A percentile compares a stretch with the other conserved stretches of the same genome.
phyloP scores from a whole-genome alignment of 2,888 invertebrate genomes.

The Tupiocoris notatus region DNA sequence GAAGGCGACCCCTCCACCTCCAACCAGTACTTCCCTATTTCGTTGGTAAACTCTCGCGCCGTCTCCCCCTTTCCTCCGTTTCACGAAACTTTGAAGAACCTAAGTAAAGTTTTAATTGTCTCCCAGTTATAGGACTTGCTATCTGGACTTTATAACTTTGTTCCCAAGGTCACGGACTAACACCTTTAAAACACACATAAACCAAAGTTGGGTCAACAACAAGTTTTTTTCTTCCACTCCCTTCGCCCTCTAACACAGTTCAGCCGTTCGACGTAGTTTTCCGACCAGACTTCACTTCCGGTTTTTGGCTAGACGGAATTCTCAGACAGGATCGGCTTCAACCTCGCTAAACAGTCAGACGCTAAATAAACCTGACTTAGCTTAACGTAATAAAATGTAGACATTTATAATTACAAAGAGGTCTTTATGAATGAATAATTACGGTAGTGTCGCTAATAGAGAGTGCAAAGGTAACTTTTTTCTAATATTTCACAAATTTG shows the following conservation, averaged over 20 bases:
- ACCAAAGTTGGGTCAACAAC: conserved; percentile 39
- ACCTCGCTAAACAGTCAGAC: neutral
- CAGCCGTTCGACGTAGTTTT: neutral
- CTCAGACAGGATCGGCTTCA: neutral
- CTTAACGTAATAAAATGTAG: too few relatives aligned
- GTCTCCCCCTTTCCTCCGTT: conserved; percentile 3
- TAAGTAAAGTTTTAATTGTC: conserved; percentile 48
- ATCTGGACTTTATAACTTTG: conserved; percentile 47
- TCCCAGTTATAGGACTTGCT: conserved; percentile 48
- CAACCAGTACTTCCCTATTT: neutral
- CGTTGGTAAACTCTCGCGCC: neutral
- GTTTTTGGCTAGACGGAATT: conserved; percentile 1
- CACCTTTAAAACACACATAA: conserved; percentile 44
- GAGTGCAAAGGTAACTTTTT: too few relatives aligned
- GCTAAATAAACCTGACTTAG: too few relatives aligned
- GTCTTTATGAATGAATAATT: too few relatives aligned
- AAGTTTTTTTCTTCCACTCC: conserved; percentile 31
- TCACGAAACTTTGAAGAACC: conserved; percentile 38
- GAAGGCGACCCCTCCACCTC: conserved; percentile 3
- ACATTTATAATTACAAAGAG: too few relatives aligned
- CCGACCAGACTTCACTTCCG: conserved; percentile 3
- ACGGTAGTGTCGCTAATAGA: too few relatives aligned
- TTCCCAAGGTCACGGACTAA: conserved; percentile 45
- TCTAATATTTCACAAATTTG: too few relatives aligned
- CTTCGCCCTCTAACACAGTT: neutral